phyloP scores from a whole-genome alignment of 2,888 invertebrate species.

The Diplazon laetatorius region DNA sequence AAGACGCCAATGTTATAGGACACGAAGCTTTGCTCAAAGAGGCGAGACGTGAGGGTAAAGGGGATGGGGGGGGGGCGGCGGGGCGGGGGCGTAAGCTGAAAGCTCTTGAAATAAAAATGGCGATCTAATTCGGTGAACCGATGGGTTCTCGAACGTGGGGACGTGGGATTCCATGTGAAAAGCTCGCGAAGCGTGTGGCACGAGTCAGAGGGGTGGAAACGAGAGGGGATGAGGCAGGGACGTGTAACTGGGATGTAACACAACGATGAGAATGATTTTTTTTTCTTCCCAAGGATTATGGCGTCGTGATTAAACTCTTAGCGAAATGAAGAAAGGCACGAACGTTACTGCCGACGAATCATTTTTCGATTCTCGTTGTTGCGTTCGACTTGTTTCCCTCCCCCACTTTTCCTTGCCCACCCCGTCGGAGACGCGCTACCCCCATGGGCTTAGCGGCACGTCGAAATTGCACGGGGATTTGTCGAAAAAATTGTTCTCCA shows the following conservation, averaged over 20 bases:
- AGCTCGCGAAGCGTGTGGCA: constrained; percentile 44
- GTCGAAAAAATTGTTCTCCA: too few relatives aligned
- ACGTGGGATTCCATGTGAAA: constrained; percentile 53
- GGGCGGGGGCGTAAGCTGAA: too few relatives aligned
- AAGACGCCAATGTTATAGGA: not conserved
- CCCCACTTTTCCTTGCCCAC: not conserved
- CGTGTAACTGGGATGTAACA: constrained; percentile 69
- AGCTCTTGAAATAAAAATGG: constrained; percentile 73
- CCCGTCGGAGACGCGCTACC: too few relatives aligned
- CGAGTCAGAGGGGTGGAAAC: constrained; percentile 39
- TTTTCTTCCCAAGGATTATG: constrained; percentile 71
- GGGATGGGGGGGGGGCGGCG: too few relatives aligned
- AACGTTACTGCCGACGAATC: constrained; percentile 46
- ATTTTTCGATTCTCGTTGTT: constrained; percentile 40
- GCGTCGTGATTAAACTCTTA: constrained; percentile 66
- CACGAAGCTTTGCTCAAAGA: constrained; percentile 5
- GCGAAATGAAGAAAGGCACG: constrained; percentile 66
- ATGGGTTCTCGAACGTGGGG: constrained; percentile 72
- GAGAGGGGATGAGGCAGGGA: constrained; percentile 43
- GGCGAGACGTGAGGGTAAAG: constrained; percentile 28
- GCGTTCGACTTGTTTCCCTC: not conserved
- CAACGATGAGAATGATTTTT: constrained; percentile 64
- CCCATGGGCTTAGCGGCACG: not conserved
- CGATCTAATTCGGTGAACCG: constrained; percentile 75
- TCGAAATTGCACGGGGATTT: constrained; percentile 24